These are phyloP conservation scores for Engystomops pustulosus DNA, from an alignment of 2,113 vertebrate genomes.

Conservation along the genomic window DNA sequence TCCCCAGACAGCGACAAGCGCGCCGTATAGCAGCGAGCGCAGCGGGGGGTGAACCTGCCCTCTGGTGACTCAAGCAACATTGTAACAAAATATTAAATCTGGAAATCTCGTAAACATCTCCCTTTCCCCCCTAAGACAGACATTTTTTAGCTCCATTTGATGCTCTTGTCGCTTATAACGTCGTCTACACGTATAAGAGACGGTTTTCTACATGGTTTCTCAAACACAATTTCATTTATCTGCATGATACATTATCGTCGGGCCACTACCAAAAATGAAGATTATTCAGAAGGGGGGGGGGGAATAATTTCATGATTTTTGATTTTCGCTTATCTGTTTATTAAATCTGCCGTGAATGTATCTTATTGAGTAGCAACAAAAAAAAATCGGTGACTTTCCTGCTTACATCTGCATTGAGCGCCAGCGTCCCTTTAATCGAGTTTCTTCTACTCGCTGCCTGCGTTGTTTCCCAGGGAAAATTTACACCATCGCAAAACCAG, in stretches of 20 bases:
- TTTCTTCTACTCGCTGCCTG: slow-evolving; percentile 45
- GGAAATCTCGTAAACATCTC: slow-evolving; percentile 40
- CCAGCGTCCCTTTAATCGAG: slow-evolving; percentile 47
- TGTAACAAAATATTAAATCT: slow-evolving; percentile 44
- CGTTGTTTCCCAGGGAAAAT: slow-evolving; percentile 52
- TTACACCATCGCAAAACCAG: slow-evolving; percentile 23
- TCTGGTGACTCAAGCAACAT: slow-evolving; percentile 16
- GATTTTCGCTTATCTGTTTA: slow-evolving; percentile 45
- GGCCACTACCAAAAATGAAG: slow-evolving; percentile 23
- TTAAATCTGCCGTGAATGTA: slow-evolving; percentile 10
- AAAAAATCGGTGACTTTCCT: slow-evolving; percentile 21
- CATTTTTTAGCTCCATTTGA: slow-evolving; percentile 49
- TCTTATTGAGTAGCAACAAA: slow-evolving; percentile 30
- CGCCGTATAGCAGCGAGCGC: not conserved
- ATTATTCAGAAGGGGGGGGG: slow-evolving; percentile 27
- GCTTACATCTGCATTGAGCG: slow-evolving; percentile 42
- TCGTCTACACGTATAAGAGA: slow-evolving; percentile 31
- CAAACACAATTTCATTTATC: slow-evolving; percentile 52
- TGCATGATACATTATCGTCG: slow-evolving; percentile 29
- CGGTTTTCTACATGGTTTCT: slow-evolving; percentile 34
- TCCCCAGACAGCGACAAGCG: not conserved
- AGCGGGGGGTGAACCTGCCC: slow-evolving; percentile 14
- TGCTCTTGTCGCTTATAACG: slow-evolving; percentile 37
- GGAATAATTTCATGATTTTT: slow-evolving; percentile 32
- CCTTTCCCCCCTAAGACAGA: slow-evolving; percentile 36